Evolutionary conservation across 2,113 vertebrate species (phyloP), one percentile per base, ranked within the genome.

Genomic region (Micromys minutus): DNA sequence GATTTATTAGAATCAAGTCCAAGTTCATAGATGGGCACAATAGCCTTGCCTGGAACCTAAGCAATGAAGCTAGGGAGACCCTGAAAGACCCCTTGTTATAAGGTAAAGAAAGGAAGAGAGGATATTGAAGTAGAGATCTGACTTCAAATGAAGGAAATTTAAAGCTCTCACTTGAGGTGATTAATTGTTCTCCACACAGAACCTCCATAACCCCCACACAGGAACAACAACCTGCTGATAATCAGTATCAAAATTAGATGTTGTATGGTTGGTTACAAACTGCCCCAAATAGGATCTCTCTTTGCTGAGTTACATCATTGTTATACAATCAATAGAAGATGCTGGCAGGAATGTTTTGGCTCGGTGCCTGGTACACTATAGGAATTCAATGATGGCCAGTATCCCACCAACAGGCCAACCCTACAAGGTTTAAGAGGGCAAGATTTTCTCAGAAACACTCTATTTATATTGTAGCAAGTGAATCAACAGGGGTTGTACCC

Each of bases 361-460:
- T 80, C 0, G 3, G n/a, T 76, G n/a, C 52, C 93, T 91, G 71
- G 74, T 83, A 93, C 85, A 89, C 15, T 45, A 79, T 52, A n/a
- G 61, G 59, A 76, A 86, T 9, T 72, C 80, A 63, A 2, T 36
- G 76, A 59, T 92, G 26, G 76, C 71, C 90, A 90, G 34, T 55
- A 45, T 12, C 21, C 36, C 85, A 85, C 50, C n/a, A 84, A 57
- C 42, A 34, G 17, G 12, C 72, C 42, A 13, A 34, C 74, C 47
- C 29, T 47, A 63, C 72, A 34, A 94, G 81, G 72, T 63, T 88
- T 81, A 67, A 77, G 61, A 86, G 67, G 47, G 69, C 55, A 87
- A 26, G 34, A 89, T 94, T 96, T 96, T 95, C 83, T 96, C 83
- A 83, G 74, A 93, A 97, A 59, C 34, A 65, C 26, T 95, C 67